These are phyloP conservation scores for Schizotus pectinicornis DNA, from an alignment of 2,888 invertebrate species.

Conservation along the genomic window DNA sequence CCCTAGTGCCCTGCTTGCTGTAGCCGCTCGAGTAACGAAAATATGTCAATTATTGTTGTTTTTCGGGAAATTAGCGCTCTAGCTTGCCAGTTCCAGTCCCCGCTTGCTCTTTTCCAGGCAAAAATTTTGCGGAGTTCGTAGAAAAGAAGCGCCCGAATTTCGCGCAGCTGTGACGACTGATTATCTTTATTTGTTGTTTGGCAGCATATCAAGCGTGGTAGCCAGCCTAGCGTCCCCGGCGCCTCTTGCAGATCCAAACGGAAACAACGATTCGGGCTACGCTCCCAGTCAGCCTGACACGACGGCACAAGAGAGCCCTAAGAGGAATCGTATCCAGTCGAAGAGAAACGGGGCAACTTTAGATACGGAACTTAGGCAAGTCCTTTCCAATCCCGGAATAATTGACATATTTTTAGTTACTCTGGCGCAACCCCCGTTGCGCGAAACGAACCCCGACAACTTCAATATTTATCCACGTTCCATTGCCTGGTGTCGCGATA, in stretches of 20 bases:
- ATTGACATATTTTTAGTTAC: slow-evolving; percentile 25
- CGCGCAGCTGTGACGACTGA: background rate
- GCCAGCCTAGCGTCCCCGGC: slow-evolving; percentile 65
- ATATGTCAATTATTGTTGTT: slow-evolving; percentile 14
- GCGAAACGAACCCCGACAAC: too few relatives aligned
- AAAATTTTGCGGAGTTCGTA: slow-evolving; percentile 1
- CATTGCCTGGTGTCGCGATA: background rate
- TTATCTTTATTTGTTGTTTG: slow-evolving; percentile 33
- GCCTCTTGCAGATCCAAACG: slow-evolving; percentile 72
- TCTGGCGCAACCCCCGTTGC: background rate
- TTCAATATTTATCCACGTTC: background rate
- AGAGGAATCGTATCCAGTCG: slow-evolving; percentile 41
- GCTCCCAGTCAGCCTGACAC: slow-evolving; percentile 64
- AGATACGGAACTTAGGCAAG: slow-evolving; percentile 58
- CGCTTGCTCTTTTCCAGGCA: background rate
- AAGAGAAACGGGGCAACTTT: slow-evolving; percentile 55
- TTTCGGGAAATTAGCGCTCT: background rate
- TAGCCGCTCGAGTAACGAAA: slow-evolving; percentile 16
- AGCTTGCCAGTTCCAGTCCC: background rate
- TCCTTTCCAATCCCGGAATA: slow-evolving; percentile 6
- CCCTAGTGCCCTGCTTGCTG: too few relatives aligned
- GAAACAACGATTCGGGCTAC: slow-evolving; percentile 86
- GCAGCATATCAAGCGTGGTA: slow-evolving; percentile 63
- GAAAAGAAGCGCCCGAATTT: background rate
- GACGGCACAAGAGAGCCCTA: slow-evolving; percentile 56